A percentile compares a stretch with the other conserved stretches of the same genome.
Evolutionary conservation across 1,140 invertebrate genomes (phyloP).

Genomic region (Achatina immaculata): DNA sequence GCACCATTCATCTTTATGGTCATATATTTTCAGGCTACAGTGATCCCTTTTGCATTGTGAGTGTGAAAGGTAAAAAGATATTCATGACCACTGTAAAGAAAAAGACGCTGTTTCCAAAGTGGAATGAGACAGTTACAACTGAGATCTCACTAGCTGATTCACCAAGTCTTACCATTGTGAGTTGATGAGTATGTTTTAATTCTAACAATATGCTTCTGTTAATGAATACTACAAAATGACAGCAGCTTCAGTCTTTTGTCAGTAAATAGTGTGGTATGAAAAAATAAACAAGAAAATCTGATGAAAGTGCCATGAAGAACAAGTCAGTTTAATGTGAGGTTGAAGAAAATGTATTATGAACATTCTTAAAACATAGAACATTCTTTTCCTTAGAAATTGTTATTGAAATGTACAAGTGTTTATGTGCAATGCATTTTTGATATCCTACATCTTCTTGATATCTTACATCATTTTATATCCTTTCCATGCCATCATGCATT

Average conservation of each 20-base stretch:
- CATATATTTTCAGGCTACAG: conserved; percentile 69
- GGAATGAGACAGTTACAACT: conserved; percentile 75
- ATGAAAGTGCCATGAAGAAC: no score
- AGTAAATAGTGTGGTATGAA: not conserved
- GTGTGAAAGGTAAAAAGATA: conserved; percentile 73
- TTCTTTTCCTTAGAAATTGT: no score
- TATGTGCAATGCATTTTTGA: no score
- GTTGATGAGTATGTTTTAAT: conserved; percentile 39
- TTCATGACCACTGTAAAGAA: conserved; percentile 75
- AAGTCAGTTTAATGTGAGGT: no score
- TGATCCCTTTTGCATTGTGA: conserved; percentile 75
- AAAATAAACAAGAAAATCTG: no score
- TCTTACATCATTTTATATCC: no score
- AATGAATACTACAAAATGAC: not conserved
- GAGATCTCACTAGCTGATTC: conserved; percentile 71
- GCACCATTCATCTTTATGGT: not conserved
- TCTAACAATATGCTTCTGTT: not conserved
- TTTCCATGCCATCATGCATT: no score
- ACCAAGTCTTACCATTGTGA: conserved; percentile 70
- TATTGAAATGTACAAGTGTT: no score
- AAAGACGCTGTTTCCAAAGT: conserved; percentile 75
- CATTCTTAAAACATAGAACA: no score
- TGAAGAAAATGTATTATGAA: no score
- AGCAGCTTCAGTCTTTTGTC: not conserved
- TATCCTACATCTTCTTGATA: no score